Base-by-base conservation (phyloP, 1,140 invertebrate genomes). In the Tigriopus japonicus region DNA sequence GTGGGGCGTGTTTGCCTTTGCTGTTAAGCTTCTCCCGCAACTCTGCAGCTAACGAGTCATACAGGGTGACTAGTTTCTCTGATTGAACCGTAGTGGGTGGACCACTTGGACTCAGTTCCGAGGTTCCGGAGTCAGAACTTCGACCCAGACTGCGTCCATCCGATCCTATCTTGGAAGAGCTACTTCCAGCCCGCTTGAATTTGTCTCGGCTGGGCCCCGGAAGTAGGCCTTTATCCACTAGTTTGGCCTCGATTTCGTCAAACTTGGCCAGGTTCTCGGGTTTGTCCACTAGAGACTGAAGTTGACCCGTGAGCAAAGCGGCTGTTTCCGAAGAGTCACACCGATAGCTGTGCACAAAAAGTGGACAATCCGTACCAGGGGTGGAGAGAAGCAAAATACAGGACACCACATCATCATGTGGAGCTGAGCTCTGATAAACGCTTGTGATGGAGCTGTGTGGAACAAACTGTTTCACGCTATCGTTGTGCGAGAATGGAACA, bases 251-350 rank as follows among this genome's bases (percentile, higher is more conserved):
- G n/a, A 88, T 80, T 66, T 85, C 84, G 6, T 80, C 78, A 66
- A 88, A 81, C 64, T 87, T 86, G 67, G 85, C 85, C 70, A 86
- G 83, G 72, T 87, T 91, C 65, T 91, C 87, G 28, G 87, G 84
- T 49, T 85, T 71, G 52, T 85, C 83, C 17, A 89, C 84, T 45
- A 95, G 72, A 10, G 81, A 78, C 68, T 86, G 82, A 52, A 96
- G 71, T 68, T 93, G 89, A 1, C 80, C 76, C 61, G 81, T 81
- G 59, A 96, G 77, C 62, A 89, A 78, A 60, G 83, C 77, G 0
- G 93, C 92, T 6, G 92, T 97, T 67, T 91, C 84, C 19, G 91
- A 81, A 12, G 87, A 90, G 71, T 96, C 92, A 71, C 91, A 97
- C 71, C 85, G 80, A 74, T 95, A 96, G 40, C 87, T 91, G 69